phyloP scores from a whole-genome alignment of 2,797 vertebrate species.

The Helarctos malayanus region DNA sequence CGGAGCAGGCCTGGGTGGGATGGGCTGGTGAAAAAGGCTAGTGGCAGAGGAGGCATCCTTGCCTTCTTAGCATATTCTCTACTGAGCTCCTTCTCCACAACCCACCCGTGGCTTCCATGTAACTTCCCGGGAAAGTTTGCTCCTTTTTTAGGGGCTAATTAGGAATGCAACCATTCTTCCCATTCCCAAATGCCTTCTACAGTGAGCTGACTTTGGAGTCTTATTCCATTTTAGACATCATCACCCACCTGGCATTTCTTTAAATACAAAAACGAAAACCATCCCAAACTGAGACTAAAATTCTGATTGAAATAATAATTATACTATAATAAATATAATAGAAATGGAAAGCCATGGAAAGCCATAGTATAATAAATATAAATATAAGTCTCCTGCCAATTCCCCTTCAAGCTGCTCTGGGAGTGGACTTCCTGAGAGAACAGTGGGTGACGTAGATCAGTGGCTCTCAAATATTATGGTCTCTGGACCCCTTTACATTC shows the following conservation, averaged over 20 bases:
- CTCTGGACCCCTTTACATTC: background rate
- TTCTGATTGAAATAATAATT: slow-evolving; percentile 1
- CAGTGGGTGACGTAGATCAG: background rate
- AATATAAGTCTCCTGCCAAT: background rate
- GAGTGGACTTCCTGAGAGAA: background rate
- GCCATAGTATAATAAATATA: background rate
- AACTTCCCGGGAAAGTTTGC: background rate
- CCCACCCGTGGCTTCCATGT: fast-evolving
- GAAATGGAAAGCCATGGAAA: background rate
- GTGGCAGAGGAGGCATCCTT: background rate
- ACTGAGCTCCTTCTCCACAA: background rate
- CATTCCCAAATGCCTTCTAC: background rate
- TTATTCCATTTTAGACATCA: slow-evolving; percentile 13
- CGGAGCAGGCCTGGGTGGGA: background rate
- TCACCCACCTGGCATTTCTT: background rate
- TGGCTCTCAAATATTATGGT: background rate
- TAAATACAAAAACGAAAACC: slow-evolving; percentile 50
- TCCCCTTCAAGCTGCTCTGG: background rate
- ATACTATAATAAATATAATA: background rate
- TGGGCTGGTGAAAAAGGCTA: background rate
- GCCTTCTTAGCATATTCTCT: background rate
- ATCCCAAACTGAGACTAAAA: slow-evolving; percentile 46
- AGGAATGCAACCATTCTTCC: background rate
- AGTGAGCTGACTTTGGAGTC: background rate
- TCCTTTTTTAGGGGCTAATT: background rate